Conservation (phyloP, 1,140 invertebrate species). For the Asbolus verrucosus region DNA sequence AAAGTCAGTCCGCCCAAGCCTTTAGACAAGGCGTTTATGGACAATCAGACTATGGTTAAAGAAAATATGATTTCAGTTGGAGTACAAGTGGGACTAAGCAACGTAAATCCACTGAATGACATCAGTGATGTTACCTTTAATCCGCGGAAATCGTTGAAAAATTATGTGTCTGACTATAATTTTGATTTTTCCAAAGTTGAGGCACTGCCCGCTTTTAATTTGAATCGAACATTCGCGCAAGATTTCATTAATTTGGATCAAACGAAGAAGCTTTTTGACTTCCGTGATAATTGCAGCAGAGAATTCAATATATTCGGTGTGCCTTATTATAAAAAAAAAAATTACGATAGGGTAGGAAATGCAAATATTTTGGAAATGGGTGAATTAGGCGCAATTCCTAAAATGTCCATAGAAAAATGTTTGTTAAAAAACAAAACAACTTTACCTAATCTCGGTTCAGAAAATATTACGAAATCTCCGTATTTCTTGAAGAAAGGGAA, state of each 20-base stretch:
- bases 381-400: neutral
- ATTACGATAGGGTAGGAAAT: neutral
- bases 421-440: neutral
- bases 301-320: neutral
- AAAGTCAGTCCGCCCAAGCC: too few relatives aligned
- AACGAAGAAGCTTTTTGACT: slow-evolving; percentile 4
- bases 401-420: neutral
- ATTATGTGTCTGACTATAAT: slow-evolving; percentile 32
- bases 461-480: neutral
- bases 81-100: neutral
- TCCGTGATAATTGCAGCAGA: neutral
- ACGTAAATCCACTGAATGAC: neutral
- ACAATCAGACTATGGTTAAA: too few relatives aligned
- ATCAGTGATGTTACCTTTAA: neutral
- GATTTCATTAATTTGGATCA: neutral
- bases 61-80: slow-evolving; percentile 15
- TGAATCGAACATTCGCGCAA: neutral
- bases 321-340: too few relatives aligned
- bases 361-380: too few relatives aligned
- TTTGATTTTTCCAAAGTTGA: slow-evolving; percentile 37
- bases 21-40: too few relatives aligned
- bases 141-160: slow-evolving; percentile 4
- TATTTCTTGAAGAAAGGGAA: neutral
- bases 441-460: neutral
- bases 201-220: neutral